Percentiles rank a stretch among this genome's conserved stretches.
Conservation (phyloP, 2,888 invertebrate genomes). For the Laothoe populi region DNA sequence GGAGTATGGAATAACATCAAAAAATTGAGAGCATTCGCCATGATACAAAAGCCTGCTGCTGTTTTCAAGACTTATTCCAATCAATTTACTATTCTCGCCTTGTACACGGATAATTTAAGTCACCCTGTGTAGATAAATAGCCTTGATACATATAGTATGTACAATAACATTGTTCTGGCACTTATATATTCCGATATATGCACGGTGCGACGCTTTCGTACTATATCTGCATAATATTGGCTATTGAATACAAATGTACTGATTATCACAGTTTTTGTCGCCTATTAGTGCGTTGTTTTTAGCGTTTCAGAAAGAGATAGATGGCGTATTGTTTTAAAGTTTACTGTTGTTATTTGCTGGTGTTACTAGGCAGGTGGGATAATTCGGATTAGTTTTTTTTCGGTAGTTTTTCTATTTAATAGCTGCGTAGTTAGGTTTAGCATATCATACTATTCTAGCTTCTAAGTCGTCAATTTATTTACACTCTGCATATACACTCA, state of each 20-base stretch:
- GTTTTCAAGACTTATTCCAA: background rate
- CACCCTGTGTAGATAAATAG: background rate
- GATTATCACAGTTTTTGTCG: slow-evolving; percentile 12
- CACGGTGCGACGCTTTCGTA: slow-evolving; percentile 18
- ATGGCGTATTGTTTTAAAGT: slow-evolving; percentile 2
- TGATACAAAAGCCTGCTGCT: too few relatives aligned
- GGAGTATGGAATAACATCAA: too few relatives aligned
- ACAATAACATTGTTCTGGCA: slow-evolving; percentile 1
- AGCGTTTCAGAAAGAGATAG: background rate
- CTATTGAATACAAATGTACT: slow-evolving; percentile 16
- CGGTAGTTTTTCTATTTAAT: background rate
- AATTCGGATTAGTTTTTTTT: background rate
- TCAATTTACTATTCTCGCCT: slow-evolving; percentile 8
- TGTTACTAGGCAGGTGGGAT: slow-evolving; percentile 14
- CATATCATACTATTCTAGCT: too few relatives aligned
- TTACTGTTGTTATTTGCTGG: background rate
- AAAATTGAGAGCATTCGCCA: too few relatives aligned
- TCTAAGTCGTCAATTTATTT: too few relatives aligned
- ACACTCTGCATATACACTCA: too few relatives aligned
- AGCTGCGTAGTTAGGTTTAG: background rate
- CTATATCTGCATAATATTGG: slow-evolving; percentile 24
- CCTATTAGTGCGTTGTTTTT: background rate
- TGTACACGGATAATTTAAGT: slow-evolving; percentile 14
- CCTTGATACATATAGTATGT: slow-evolving; percentile 21
- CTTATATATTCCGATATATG: background rate